A percentile compares a stretch with the other conserved stretches of the same genome.
Conservation (phyloP, 2,797 vertebrate genomes). For the Malurus leucopterus region DNA sequence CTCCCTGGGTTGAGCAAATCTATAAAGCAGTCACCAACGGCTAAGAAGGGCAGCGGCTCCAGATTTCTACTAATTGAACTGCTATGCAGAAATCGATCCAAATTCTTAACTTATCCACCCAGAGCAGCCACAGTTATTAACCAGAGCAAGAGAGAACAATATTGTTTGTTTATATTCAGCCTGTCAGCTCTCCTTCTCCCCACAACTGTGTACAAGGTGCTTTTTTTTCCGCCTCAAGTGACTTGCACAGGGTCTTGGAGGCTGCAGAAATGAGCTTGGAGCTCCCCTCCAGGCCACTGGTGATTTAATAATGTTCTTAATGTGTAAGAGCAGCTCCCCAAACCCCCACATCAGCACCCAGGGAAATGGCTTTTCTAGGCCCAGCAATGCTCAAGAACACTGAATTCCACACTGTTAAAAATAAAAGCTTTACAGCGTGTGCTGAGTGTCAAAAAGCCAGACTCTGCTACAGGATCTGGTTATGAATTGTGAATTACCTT, state of each 20-base stretch:
- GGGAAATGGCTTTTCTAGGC: not conserved
- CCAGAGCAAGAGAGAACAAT: not conserved
- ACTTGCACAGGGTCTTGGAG: not conserved
- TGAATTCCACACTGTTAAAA: not conserved
- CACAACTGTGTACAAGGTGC: not conserved
- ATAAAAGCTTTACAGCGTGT: not conserved
- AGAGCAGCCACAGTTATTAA: not conserved
- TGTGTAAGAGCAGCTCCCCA: not conserved
- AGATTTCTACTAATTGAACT: slow-evolving; percentile 38
- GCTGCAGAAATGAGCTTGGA: not conserved
- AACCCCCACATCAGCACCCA: not conserved
- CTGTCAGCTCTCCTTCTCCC: not conserved
- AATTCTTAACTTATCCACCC: slow-evolving; percentile 2
- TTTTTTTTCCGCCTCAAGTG: not conserved
- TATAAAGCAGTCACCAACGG: slow-evolving; percentile 25
- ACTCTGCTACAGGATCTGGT: not conserved
- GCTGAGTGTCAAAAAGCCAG: not conserved
- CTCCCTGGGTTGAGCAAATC: slow-evolving; percentile 53
- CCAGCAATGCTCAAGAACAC: not conserved
- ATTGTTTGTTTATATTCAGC: not conserved
- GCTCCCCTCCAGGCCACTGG: not conserved
- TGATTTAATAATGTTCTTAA: not conserved
- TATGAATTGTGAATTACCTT: slow-evolving; percentile 39
- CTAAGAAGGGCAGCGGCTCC: not conserved
- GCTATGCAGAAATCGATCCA: slow-evolving; percentile 35